Evolutionary conservation across 2,888 invertebrate species (phyloP), one percentile per base, ranked within the genome.

Genomic region (Mythimna pallens): DNA sequence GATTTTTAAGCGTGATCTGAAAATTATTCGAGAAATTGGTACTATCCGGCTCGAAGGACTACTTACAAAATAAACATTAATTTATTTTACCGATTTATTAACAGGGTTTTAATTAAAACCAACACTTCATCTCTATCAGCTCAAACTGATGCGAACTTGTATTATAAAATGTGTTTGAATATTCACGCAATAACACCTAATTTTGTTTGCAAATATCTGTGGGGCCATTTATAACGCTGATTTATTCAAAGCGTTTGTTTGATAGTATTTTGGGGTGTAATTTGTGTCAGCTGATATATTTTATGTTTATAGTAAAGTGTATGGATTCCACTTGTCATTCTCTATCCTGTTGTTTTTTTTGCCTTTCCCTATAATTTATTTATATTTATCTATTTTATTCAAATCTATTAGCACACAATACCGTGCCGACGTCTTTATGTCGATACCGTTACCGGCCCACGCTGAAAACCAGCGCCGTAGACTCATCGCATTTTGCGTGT

Each of bases 201-300:
- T 85, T 86, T 82, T 61, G 80, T 80, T 85, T 82, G 82, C 86
- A 85, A 86, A 86, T 84, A 78, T 71, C 76, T 30, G 25, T 25
- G 36, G 65, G 47, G 40, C 57, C 67, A 76, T 81, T 81, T 77
- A 84, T 78, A 68, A 73, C 66, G 78, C 63, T 82, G 86, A 84
- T 82, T 86, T 69, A 85, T 85, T 85, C 84, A 85, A 61, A 79
- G 20, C 62, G 71, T 81, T 73, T 76, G 70, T 73, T 70, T 68
- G 69, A 70, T 61, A 43, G 50, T 76, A 70, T 72, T 76, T 84
- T 55, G 22, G 22, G 36, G 40, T 62, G n/a, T 50, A 34, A 61
- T 76, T 83, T 72, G 30, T 71, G 20, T 36, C 50, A 22, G 62
- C 52, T 73, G 62, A 74, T 65, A 43, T 71, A 43, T 65, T 50